These are phyloP conservation scores for Rhopalosiphum nymphaeae DNA, from an alignment of 2,888 invertebrate genomes.

Conservation along the genomic window DNA sequence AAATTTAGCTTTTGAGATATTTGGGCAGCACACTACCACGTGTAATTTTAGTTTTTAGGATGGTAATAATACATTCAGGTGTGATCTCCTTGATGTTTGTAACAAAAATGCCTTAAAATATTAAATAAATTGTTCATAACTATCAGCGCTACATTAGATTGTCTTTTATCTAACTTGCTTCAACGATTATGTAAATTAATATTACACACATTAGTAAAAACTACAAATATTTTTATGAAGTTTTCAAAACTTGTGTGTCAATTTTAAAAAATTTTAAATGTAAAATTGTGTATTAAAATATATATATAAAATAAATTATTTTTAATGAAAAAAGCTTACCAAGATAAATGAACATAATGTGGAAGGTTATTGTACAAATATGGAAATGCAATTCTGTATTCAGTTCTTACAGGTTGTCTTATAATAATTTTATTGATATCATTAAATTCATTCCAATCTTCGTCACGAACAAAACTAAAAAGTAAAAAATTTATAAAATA, in stretches of 20 bases:
- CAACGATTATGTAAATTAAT: constrained; percentile 72
- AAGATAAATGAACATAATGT: constrained; percentile 97
- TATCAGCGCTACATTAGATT: constrained; percentile 73
- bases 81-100: too few species aligned
- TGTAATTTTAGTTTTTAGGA: neutral
- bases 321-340: constrained; percentile 77
- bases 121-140: constrained; percentile 72
- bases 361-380: constrained; percentile 99
- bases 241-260: constrained; percentile 71
- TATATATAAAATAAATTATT: neutral
- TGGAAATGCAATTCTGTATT: constrained; percentile 99
- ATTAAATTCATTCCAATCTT: constrained; percentile 99
- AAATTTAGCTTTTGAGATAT: neutral
- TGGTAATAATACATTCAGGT: neutral
- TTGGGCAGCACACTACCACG: neutral
- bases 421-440: constrained; percentile 99
- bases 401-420: constrained; percentile 97
- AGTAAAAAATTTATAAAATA: constrained; percentile 16
- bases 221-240: constrained; percentile 66
- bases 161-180: constrained; percentile 69
- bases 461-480: constrained; percentile 79
- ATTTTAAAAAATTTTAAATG: neutral
- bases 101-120: neutral
- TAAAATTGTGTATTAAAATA: neutral
- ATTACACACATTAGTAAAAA: constrained; percentile 76